These are phyloP conservation scores for Austrofundulus limnaeus DNA, from an alignment of 2,113 vertebrate species.

Conservation along the genomic window DNA sequence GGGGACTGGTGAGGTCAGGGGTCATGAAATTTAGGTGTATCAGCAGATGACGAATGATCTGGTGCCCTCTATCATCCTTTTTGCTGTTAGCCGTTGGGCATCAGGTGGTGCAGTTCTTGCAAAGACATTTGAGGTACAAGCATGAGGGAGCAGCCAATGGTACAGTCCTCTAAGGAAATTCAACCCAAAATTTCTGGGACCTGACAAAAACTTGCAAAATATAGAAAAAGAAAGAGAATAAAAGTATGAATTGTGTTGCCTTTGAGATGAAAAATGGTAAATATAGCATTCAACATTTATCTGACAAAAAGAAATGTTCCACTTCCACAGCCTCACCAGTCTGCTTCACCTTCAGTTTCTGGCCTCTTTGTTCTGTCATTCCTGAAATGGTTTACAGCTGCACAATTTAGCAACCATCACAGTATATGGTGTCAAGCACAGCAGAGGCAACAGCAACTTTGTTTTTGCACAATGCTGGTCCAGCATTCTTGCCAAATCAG, in stretches of 20 bases:
- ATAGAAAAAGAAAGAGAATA: constrained; percentile 34
- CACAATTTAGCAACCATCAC: not conserved
- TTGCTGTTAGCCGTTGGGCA: not conserved
- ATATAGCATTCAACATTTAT: constrained; percentile 20
- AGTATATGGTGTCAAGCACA: not conserved
- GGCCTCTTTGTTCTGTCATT: constrained; percentile 5
- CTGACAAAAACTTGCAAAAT: constrained; percentile 58
- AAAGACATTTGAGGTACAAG: constrained; percentile 10
- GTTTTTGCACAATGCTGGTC: not conserved
- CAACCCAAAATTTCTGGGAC: constrained; percentile 78
- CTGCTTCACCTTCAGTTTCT: constrained; percentile 8
- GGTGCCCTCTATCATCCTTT: not conserved
- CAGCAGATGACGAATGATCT: constrained; percentile 47
- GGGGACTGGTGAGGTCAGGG: constrained; percentile 52
- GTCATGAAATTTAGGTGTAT: constrained; percentile 61
- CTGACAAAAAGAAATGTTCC: constrained; percentile 9
- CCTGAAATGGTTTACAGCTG: constrained; percentile 3
- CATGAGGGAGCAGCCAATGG: constrained; percentile 25
- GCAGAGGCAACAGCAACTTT: not conserved
- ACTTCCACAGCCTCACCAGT: not conserved
- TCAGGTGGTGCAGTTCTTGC: constrained; percentile 21
- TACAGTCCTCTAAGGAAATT: constrained; percentile 74
- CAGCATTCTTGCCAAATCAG: not conserved
- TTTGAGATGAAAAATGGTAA: too few relatives aligned
- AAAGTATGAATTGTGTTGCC: too few relatives aligned